phyloP scores from a whole-genome alignment of 2,888 invertebrate species.

The Xiphydria camelus region DNA sequence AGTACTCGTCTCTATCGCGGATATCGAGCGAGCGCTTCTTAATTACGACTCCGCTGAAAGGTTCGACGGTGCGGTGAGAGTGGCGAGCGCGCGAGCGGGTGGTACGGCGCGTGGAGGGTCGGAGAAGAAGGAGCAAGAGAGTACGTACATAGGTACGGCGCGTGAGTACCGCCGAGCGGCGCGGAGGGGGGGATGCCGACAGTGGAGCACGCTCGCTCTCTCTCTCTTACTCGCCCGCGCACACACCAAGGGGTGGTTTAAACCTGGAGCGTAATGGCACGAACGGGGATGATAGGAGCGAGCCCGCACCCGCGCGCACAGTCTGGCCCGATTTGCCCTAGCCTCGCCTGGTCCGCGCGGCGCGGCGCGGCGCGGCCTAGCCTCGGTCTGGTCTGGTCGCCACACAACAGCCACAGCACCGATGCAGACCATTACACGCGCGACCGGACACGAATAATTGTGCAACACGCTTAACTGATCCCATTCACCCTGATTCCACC shows the following conservation, averaged over 20 bases:
- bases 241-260: not conserved
- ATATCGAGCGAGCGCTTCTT: slow-evolving; percentile 25
- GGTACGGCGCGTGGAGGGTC: slow-evolving; percentile 1
- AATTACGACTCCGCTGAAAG: slow-evolving; percentile 25
- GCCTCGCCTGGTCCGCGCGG: not conserved
- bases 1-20: slow-evolving; percentile 7
- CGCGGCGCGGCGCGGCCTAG: no score
- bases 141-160: not conserved
- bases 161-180: not conserved
- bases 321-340: not conserved
- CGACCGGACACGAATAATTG: slow-evolving; percentile 68
- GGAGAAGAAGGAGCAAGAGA: slow-evolving; percentile 5
- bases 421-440: slow-evolving; percentile 67
- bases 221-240: no score
- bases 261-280: not conserved
- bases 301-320: no score
- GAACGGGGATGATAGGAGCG: no score
- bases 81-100: slow-evolving; percentile 3
- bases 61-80: no score
- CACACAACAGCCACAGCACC: slow-evolving; percentile 55
- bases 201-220: not conserved
- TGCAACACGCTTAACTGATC: slow-evolving; percentile 68
- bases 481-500: slow-evolving; percentile 60
- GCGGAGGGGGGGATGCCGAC: not conserved
- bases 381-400: slow-evolving; percentile 24